Percentiles rank a stretch among this genome's conserved stretches.
These are phyloP conservation scores for Stigmatopora nigra DNA, from an alignment of 2,113 vertebrate genomes.

Conservation along the genomic window DNA sequence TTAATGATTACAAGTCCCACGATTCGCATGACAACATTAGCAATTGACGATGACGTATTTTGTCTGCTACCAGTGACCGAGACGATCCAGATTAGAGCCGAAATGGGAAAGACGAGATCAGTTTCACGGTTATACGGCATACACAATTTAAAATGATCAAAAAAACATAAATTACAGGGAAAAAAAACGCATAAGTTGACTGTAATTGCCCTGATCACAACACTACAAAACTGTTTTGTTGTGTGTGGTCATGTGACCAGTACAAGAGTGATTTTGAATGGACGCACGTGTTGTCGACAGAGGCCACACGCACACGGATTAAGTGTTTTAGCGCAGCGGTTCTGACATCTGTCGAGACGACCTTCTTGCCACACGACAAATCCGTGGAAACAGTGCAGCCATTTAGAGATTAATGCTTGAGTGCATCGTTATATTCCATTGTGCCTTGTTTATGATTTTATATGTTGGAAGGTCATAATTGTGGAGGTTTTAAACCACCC, in stretches of 20 bases:
- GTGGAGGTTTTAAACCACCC: neutral
- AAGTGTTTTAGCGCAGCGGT: slow-evolving; percentile 51
- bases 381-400: slow-evolving; percentile 51
- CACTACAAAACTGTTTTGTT: neutral
- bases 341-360: slow-evolving; percentile 61
- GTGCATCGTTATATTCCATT: slow-evolving; percentile 23
- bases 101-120: too few relatives aligned
- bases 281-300: neutral
- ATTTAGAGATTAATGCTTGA: slow-evolving; percentile 63
- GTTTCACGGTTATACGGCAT: too few relatives aligned
- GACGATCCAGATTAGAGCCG: too few relatives aligned
- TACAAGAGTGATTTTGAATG: neutral
- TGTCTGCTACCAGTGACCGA: too few relatives aligned
- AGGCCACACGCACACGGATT: slow-evolving; percentile 44
- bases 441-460: slow-evolving; percentile 7
- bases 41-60: too few relatives aligned
- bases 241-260: neutral
- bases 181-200: neutral
- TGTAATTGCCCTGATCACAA: neutral
- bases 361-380: slow-evolving; percentile 47
- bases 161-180: neutral
- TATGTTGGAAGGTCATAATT: slow-evolving; percentile 2
- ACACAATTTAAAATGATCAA: slow-evolving; percentile 2
- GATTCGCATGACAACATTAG: too few relatives aligned
- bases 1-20: too few relatives aligned